Conservation (phyloP, 92 coral and sea anemone genomes). For the Porites evermanni region DNA sequence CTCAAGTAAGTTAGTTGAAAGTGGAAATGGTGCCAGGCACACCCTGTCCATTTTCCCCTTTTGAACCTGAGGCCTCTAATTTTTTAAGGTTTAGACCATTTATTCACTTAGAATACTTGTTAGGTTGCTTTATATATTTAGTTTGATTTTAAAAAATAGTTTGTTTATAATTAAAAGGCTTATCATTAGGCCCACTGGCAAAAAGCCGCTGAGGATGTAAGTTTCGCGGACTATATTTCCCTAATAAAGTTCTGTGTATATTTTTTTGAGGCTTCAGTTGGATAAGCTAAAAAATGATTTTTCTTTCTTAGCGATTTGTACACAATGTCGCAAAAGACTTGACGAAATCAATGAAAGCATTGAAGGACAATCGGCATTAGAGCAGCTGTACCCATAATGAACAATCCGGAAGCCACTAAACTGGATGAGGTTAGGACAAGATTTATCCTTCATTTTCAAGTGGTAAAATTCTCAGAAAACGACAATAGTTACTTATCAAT, state of each 20-base stretch:
- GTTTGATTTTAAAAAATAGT: background rate
- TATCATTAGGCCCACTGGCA: too few species aligned
- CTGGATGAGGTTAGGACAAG: conserved; percentile 1
- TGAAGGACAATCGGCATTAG: background rate
- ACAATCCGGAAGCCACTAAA: background rate
- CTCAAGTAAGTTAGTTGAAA: background rate
- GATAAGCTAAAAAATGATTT: background rate
- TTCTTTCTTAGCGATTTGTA: background rate
- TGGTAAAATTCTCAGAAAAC: too few species aligned
- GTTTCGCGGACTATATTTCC: too few species aligned
- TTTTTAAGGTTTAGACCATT: too few species aligned
- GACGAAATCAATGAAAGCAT: background rate
- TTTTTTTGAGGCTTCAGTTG: background rate
- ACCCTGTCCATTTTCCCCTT: too few species aligned
- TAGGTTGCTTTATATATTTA: too few species aligned
- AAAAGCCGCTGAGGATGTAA: too few species aligned
- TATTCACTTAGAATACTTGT: too few species aligned
- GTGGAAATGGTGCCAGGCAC: background rate
- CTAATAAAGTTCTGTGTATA: background rate
- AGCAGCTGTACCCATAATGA: background rate
- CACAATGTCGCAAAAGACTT: conserved; percentile 4
- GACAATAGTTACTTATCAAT: too few species aligned
- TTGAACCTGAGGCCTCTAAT: too few species aligned
- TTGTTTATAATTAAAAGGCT: too few species aligned
- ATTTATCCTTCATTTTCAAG: too few species aligned